phyloP scores from a whole-genome alignment of 2,797 vertebrate genomes.

The Periophthalmus magnuspinnatus region DNA sequence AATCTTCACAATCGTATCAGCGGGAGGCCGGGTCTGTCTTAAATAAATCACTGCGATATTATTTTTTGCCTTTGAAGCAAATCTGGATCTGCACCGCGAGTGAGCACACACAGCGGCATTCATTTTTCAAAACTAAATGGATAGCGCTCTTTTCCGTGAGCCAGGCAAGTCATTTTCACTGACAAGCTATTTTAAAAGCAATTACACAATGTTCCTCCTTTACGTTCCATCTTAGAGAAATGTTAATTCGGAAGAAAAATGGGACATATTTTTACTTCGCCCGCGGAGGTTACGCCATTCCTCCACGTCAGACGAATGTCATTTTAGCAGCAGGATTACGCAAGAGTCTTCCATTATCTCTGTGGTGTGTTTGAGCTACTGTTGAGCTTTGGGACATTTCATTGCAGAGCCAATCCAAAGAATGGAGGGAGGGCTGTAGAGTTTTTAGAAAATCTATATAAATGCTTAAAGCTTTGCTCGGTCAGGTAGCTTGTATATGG shows the following conservation, averaged over 20 bases:
- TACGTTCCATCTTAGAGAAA: not conserved
- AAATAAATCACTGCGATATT: conserved; percentile 6
- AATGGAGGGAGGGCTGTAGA: not conserved
- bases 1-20: conserved; percentile 16
- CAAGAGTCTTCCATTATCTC: conserved; percentile 5
- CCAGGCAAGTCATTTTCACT: conserved; percentile 1
- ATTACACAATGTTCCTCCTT: conserved; percentile 2
- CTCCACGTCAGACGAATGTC: not conserved
- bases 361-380: not conserved
- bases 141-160: not conserved
- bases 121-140: conserved; percentile 5
- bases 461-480: not conserved
- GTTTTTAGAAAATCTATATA: not conserved
- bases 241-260: not conserved
- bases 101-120: not conserved
- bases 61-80: conserved; percentile 14
- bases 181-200: not conserved
- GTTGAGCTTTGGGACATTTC: not conserved
- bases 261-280: not conserved
- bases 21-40: conserved; percentile 1
- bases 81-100: not conserved
- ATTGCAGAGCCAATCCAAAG: not conserved
- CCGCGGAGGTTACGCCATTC: not conserved
- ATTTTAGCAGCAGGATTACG: conserved; percentile 10
- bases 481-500: not conserved